Conservation (phyloP, 2,888 invertebrate genomes). For the Lamproptera curius region DNA sequence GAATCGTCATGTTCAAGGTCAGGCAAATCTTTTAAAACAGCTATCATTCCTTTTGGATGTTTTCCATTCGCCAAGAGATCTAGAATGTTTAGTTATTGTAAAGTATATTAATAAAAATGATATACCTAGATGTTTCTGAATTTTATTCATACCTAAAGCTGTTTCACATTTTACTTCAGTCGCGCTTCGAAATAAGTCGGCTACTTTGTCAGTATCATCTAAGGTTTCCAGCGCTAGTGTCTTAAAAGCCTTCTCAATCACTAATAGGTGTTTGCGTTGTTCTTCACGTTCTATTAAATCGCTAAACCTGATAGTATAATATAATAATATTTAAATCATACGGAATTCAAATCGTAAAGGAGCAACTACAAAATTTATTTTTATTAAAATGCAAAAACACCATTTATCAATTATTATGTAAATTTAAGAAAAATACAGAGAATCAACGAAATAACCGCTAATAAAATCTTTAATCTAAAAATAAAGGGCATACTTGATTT, state of each 20-base stretch:
- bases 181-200: slow-evolving; percentile 56
- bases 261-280: slow-evolving; percentile 53
- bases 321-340: no score
- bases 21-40: slow-evolving; percentile 63
- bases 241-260: slow-evolving; percentile 69
- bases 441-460: no score
- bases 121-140: background rate
- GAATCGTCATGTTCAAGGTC: slow-evolving; percentile 57
- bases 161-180: slow-evolving; percentile 66
- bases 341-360: no score
- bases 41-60: slow-evolving; percentile 65
- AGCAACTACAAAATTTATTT: no score
- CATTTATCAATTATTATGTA: no score
- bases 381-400: no score
- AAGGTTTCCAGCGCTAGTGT: slow-evolving; percentile 53
- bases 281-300: slow-evolving; percentile 60
- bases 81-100: slow-evolving; percentile 32
- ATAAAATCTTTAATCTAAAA: no score
- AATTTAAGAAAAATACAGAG: no score
- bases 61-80: slow-evolving; percentile 56
- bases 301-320: slow-evolving; percentile 52
- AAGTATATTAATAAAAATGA: background rate
- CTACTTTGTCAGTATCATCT: slow-evolving; percentile 45
- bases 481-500: no score
- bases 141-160: slow-evolving; percentile 51